Base-by-base conservation (phyloP, 2,888 invertebrate genomes). In the Mactromeris polynyma region DNA sequence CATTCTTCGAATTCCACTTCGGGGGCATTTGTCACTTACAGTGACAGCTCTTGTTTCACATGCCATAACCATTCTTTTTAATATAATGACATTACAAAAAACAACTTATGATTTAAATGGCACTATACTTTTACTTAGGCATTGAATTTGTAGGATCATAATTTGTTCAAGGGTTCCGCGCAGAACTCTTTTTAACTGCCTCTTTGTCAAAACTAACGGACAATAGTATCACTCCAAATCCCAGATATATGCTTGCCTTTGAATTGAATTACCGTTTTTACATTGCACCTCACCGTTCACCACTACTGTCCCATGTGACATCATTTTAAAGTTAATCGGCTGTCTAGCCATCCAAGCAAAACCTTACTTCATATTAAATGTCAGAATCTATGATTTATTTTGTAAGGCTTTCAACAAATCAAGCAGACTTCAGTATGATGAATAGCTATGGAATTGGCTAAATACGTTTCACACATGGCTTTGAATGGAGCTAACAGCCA, bases 401-500 rank as follows among this genome's bases (percentile, higher is more conserved):
- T 73, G 73, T 81, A 17, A 46, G 51, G 26, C 46, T 46, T 80
- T 46, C 46, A 31, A 80, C 73, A 73, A 73, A 73, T 73, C 31
- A 1, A 17, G 33, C 14, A 73, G 73, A 11, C 11, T 33, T 54
- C 54, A 36, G 31, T 46, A 81, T 81, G 81, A 81, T 54, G 36
- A 21, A 81, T 81, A 54, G 81, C 54, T 81, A 26, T 46, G 33
- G 36, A 81, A 81, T 81, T 54, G 33, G 2, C 31, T 54, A 33
- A 54, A 81, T 81, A 81, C 54, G 46, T 54, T 81, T 81, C 51
- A 81, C 81, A 81, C 51, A 81, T 81, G 81, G 54, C 21, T 40
- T 31, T 40, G 54, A 81, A 81, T 81, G 81, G 33, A 81, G 19
- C 19, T 81, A 51, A 81, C 33, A 54, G 80, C 7, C 31, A 26